Evolutionary conservation across 2,797 vertebrate species (phyloP).

Genomic region (Cephalopachus bancanus): DNA sequence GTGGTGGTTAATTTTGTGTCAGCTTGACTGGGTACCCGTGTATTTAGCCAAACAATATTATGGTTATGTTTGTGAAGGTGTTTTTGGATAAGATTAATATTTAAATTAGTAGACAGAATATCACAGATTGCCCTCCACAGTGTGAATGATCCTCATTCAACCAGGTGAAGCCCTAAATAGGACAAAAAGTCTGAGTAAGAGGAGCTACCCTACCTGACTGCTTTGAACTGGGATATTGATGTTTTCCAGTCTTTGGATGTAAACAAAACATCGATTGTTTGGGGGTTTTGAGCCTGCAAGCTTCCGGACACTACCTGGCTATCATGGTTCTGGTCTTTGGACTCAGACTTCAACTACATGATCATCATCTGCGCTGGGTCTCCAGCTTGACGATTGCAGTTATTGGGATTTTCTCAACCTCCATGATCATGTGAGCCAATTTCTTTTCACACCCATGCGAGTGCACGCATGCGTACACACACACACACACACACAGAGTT

Average conservation of each 20-base stretch:
- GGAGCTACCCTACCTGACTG: not conserved
- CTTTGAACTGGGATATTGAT: not conserved
- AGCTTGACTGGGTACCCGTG: not conserved
- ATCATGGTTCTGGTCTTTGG: not conserved
- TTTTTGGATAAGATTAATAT: not conserved
- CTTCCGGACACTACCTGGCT: not conserved
- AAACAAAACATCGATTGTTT: not conserved
- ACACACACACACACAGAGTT: not conserved
- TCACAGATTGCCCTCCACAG: not conserved
- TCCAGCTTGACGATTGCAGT: too few species aligned
- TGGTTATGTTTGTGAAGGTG: not conserved
- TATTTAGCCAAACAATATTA: not conserved
- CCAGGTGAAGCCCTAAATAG: not conserved
- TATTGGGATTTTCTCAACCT: not conserved
- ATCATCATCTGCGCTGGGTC: not conserved
- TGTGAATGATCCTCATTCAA: not conserved
- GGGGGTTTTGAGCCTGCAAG: not conserved
- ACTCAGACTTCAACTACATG: not conserved
- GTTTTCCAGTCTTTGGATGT: not conserved
- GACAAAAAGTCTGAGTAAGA: not conserved
- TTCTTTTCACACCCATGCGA: not conserved
- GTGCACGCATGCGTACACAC: not conserved
- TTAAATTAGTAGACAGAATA: not conserved
- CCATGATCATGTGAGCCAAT: not conserved
- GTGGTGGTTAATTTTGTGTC: not conserved